Conservation (phyloP, 1,140 invertebrate genomes). For the Drosophila malerkotliana region DNA sequence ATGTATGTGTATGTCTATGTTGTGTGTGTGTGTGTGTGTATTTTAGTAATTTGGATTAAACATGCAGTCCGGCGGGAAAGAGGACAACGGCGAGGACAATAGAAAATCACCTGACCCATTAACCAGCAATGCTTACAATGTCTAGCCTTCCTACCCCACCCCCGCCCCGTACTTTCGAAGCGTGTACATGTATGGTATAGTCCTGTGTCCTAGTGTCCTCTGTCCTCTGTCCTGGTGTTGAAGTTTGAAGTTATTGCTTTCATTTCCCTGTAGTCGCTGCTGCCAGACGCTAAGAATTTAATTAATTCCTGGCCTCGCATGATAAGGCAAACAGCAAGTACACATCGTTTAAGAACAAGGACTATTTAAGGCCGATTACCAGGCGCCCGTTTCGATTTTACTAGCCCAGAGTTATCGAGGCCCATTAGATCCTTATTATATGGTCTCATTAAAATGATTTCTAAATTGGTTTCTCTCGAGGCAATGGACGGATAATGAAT, state of each 20-base stretch:
- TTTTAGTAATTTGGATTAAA: conserved; percentile 81
- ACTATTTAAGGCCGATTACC: conserved; percentile 37
- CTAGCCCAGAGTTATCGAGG: not conserved
- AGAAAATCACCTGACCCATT: conserved; percentile 80
- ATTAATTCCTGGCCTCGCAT: conserved; percentile 59
- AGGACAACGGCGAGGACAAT: conserved; percentile 66
- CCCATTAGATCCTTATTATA: not conserved
- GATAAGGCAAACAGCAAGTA: conserved; percentile 27
- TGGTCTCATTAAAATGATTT: no score
- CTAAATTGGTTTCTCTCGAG: not conserved
- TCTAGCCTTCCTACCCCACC: not conserved
- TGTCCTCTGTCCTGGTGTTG: conserved; percentile 31
- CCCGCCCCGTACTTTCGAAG: not conserved
- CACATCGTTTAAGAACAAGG: conserved; percentile 20
- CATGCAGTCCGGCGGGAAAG: conserved; percentile 65
- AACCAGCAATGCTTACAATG: conserved; percentile 59
- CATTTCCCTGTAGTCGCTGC: conserved; percentile 57
- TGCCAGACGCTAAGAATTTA: conserved; percentile 72
- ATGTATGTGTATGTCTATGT: conserved; percentile 5
- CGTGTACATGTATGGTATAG: not conserved
- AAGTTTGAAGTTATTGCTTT: conserved; percentile 79
- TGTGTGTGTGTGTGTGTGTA: conserved; percentile 46
- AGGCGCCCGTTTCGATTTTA: conserved; percentile 15
- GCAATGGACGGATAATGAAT: not conserved
- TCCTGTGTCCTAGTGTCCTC: not conserved